Conservation (phyloP, 2,797 vertebrate genomes). For the Lophura swinhoii region DNA sequence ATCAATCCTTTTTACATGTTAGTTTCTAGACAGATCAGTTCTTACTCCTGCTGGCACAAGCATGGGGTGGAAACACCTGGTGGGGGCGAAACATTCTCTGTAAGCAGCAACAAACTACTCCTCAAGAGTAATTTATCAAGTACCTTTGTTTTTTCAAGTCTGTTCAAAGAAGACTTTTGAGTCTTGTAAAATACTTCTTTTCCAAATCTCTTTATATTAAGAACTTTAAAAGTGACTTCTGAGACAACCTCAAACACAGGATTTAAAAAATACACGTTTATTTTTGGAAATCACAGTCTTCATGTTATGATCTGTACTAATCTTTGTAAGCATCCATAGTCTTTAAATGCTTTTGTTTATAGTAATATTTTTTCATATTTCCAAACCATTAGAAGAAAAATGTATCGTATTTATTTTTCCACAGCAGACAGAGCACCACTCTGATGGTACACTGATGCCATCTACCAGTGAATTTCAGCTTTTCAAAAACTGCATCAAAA, state of each 20-base stretch:
- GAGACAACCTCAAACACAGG: slow-evolving; percentile 55
- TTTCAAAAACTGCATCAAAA: neutral
- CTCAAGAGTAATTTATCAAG: slow-evolving; percentile 54
- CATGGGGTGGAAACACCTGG: slow-evolving; percentile 41
- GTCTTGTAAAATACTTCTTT: slow-evolving; percentile 55
- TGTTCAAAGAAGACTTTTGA: slow-evolving; percentile 63
- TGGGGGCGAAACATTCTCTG: slow-evolving; percentile 27
- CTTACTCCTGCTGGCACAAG: slow-evolving; percentile 45
- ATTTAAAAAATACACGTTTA: slow-evolving; percentile 21
- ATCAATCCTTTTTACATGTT: neutral
- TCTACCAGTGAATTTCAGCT: neutral
- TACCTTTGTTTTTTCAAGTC: slow-evolving; percentile 36
- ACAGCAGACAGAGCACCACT: neutral
- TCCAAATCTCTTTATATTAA: slow-evolving; percentile 23
- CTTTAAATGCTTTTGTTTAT: neutral
- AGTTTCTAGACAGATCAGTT: neutral
- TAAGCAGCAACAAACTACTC: slow-evolving; percentile 45
- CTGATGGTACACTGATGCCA: neutral
- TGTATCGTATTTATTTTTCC: neutral
- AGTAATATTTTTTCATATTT: neutral
- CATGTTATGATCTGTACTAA: neutral
- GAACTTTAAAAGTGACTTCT: slow-evolving; percentile 65
- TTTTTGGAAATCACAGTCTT: slow-evolving; percentile 1
- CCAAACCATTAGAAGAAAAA: neutral
- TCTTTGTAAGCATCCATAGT: neutral